phyloP scores from a whole-genome alignment of 2,113 vertebrate genomes.

The Holacanthus passer region DNA sequence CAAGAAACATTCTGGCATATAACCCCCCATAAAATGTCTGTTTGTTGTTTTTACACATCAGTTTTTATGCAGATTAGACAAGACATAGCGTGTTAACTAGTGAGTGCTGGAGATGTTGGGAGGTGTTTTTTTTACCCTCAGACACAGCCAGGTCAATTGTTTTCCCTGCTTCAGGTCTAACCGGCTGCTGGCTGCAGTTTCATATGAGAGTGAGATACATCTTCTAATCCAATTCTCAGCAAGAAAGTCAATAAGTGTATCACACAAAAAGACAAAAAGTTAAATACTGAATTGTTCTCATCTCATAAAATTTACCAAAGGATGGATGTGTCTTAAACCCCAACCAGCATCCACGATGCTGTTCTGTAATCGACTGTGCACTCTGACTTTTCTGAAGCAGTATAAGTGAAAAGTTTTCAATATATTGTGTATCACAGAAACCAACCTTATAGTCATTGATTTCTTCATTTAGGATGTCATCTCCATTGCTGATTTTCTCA shows the following conservation, averaged over 20 bases:
- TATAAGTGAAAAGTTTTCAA: neutral
- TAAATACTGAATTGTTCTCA: neutral
- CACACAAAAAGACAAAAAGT: neutral
- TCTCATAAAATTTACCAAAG: neutral
- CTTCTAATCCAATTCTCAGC: no score
- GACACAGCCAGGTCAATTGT: no score
- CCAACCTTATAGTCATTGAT: slow-evolving; percentile 96
- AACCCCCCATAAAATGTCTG: no score
- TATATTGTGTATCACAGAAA: neutral
- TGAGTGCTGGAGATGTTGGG: no score
- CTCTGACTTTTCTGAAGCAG: neutral
- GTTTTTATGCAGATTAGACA: no score
- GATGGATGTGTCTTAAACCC: neutral
- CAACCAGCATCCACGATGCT: neutral
- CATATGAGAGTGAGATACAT: no score
- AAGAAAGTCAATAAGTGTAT: neutral
- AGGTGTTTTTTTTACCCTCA: no score
- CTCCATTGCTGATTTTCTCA: slow-evolving; percentile 95
- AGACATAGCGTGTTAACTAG: no score
- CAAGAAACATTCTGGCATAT: no score
- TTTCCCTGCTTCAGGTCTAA: no score
- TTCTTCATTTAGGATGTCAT: slow-evolving; percentile 97
- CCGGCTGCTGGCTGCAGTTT: no score
- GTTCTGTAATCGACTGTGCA: neutral
- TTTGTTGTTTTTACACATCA: no score